phyloP scores from a whole-genome alignment of 2,113 vertebrate genomes.

The Aptenodytes patagonicus region DNA sequence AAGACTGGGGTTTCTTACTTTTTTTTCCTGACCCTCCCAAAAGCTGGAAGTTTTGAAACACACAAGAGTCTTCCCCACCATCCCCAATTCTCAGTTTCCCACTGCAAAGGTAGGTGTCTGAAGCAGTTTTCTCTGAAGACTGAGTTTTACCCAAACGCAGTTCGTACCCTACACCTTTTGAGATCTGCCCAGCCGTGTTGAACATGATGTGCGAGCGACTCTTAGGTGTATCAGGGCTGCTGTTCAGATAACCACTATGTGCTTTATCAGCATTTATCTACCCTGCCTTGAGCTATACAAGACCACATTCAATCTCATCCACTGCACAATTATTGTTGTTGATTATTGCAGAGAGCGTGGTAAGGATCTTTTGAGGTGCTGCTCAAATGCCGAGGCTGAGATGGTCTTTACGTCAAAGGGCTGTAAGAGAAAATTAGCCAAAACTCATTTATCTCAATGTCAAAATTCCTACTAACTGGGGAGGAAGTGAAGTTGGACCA shows the following conservation, averaged over 20 bases:
- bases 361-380: background rate
- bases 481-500: background rate
- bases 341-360: background rate
- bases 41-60: slow-evolving; percentile 31
- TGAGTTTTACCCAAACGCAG: background rate
- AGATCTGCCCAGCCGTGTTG: background rate
- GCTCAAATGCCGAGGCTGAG: background rate
- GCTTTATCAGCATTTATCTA: background rate
- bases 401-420: background rate
- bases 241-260: background rate
- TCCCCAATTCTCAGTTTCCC: background rate
- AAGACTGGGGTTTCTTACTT: background rate
- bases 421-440: background rate
- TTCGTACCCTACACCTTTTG: background rate
- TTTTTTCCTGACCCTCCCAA: slow-evolving; percentile 46
- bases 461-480: background rate
- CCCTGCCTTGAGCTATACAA: background rate
- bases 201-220: background rate
- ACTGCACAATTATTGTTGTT: background rate
- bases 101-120: background rate
- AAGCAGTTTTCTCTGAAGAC: background rate
- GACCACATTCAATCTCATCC: background rate
- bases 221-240: background rate
- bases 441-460: slow-evolving; percentile 28
- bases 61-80: background rate